Conservation (phyloP, 2,113 vertebrate species). For the Pseudopodoces humilis region DNA sequence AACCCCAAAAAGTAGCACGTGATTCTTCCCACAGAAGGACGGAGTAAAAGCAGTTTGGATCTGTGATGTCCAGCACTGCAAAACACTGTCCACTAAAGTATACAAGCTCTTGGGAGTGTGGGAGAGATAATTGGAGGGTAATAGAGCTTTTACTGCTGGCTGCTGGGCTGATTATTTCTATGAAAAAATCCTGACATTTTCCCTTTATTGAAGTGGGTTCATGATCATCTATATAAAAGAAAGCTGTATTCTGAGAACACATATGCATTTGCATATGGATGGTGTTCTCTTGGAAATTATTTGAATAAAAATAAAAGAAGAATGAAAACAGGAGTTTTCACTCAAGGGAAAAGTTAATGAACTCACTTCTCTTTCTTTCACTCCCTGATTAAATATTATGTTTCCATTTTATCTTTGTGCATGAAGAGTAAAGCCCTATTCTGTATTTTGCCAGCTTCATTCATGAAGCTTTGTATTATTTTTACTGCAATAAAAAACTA, state of each 20-base stretch:
- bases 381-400: conserved; percentile 69
- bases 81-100: not conserved
- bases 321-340: conserved; percentile 66
- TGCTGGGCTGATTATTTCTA: conserved; percentile 22
- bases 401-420: conserved; percentile 63
- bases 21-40: not conserved
- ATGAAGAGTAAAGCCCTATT: conserved; percentile 55
- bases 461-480: conserved; percentile 67
- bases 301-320: conserved; percentile 71
- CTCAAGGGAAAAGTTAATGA: conserved; percentile 69
- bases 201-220: conserved; percentile 38
- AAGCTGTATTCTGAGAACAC: conserved; percentile 51
- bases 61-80: not conserved
- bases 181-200: conserved; percentile 37
- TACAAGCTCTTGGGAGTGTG: not conserved
- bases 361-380: conserved; percentile 66
- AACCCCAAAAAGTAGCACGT: not conserved
- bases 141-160: conserved; percentile 35
- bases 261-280: conserved; percentile 51
- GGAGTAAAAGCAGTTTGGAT: not conserved
- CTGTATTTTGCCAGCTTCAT: conserved; percentile 64
- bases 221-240: conserved; percentile 50
- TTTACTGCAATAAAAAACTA: conserved; percentile 48
- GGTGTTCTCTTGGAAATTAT: conserved; percentile 55
- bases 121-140: conserved; percentile 35